These are phyloP conservation scores for Dermatophagoides farinae DNA, from an alignment of 1,140 invertebrate species.

Conservation along the genomic window DNA sequence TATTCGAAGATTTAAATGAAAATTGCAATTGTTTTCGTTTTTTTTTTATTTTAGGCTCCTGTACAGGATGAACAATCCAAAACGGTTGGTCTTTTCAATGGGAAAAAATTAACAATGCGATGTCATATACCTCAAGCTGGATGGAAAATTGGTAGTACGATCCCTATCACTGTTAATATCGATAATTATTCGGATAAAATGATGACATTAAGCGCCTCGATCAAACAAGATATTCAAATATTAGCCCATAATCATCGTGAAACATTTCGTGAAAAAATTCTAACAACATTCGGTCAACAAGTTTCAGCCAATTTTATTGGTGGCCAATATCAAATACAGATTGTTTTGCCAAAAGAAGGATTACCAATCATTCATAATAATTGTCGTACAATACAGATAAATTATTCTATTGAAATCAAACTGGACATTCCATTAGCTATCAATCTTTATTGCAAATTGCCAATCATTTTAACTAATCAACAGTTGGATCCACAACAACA, in stretches of 20 bases:
- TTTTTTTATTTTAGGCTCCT: neutral
- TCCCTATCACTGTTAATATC: neutral
- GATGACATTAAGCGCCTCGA: neutral
- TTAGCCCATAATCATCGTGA: neutral
- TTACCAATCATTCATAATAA: constrained; percentile 1
- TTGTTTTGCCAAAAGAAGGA: neutral
- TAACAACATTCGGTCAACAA: neutral
- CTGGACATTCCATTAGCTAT: neutral
- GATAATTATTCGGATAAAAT: neutral
- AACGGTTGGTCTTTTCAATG: neutral
- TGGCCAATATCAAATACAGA: neutral
- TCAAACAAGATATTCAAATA: neutral
- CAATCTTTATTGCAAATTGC: neutral
- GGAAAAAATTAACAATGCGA: neutral
- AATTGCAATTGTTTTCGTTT: neutral
- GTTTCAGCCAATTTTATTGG: neutral
- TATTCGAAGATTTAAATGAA: no score
- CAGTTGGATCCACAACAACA: neutral
- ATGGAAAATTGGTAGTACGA: neutral
- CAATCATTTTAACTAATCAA: constrained; percentile 1
- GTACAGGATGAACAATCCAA: neutral
- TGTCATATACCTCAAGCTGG: neutral
- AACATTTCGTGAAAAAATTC: neutral
- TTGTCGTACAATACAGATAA: neutral
- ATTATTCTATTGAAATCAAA: neutral